Evolutionary conservation across 2,113 vertebrate species (phyloP).

Genomic region (Procavia capensis): DNA sequence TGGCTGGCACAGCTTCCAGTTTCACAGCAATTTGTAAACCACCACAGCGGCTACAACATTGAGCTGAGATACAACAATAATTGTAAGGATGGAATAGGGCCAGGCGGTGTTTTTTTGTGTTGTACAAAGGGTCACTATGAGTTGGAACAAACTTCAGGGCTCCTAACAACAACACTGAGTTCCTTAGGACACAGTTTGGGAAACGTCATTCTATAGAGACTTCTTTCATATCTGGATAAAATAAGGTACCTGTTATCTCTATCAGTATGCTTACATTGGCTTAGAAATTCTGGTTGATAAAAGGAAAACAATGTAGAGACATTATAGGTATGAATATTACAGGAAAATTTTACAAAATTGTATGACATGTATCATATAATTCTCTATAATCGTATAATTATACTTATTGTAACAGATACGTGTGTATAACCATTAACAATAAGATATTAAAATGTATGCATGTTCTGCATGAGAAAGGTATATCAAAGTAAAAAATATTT

Average conservation of each 20-base stretch:
- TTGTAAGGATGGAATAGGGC: too few species aligned
- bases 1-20: too few species aligned
- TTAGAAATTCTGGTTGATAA: constrained; percentile 17
- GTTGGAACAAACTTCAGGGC: too few species aligned
- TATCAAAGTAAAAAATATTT: constrained; percentile 18
- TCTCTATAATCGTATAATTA: neutral
- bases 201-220: neutral
- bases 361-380: neutral
- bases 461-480: neutral
- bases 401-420: neutral
- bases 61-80: too few species aligned
- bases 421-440: neutral
- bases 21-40: too few species aligned
- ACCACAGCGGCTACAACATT: too few species aligned
- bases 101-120: too few species aligned
- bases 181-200: constrained; percentile 2
- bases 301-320: neutral
- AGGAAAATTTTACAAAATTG: neutral
- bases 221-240: constrained; percentile 24
- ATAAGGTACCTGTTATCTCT: neutral
- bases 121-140: too few species aligned
- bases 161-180: too few species aligned
- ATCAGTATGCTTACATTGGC: neutral
- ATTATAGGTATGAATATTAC: neutral
- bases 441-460: neutral